These are phyloP conservation scores for Bryconaethiops microstoma DNA, from an alignment of 2,797 vertebrate species.

Conservation along the genomic window DNA sequence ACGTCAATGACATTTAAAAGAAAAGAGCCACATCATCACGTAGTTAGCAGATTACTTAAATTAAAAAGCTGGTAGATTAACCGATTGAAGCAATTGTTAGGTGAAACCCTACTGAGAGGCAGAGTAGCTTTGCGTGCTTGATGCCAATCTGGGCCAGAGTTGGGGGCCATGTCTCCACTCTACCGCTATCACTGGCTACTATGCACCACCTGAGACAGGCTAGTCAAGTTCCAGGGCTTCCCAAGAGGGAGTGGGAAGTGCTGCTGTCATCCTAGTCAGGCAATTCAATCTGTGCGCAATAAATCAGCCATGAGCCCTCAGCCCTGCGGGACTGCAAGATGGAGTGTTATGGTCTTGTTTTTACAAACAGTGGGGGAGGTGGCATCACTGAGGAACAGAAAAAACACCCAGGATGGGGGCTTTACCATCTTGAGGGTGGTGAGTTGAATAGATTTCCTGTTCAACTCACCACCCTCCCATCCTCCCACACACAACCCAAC, in stretches of 20 bases:
- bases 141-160: constrained; percentile 18
- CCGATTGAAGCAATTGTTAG: background rate
- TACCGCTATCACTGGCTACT: constrained; percentile 62
- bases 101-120: background rate
- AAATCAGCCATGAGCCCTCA: constrained; percentile 81
- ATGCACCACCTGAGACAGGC: constrained; percentile 62
- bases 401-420: constrained; percentile 69
- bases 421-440: constrained; percentile 71
- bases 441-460: constrained; percentile 38
- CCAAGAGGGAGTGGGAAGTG: constrained; percentile 76
- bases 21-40: background rate
- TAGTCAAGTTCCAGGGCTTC: constrained; percentile 67
- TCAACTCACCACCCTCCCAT: constrained; percentile 43
- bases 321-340: constrained; percentile 81
- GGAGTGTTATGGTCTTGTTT: constrained; percentile 86
- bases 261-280: constrained; percentile 78
- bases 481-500: constrained; percentile 50
- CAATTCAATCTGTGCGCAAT: constrained; percentile 78
- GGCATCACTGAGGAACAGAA: constrained; percentile 74
- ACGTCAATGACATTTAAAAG: background rate
- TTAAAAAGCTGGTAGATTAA: background rate
- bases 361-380: constrained; percentile 82
- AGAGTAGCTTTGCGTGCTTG: constrained; percentile 4
- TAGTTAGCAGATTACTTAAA: background rate
- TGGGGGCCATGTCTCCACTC: constrained; percentile 33